Percentiles rank a stretch among this genome's conserved stretches.
phyloP scores from a whole-genome alignment of 2,888 invertebrate species.

The Crossocerus cetratus region DNA sequence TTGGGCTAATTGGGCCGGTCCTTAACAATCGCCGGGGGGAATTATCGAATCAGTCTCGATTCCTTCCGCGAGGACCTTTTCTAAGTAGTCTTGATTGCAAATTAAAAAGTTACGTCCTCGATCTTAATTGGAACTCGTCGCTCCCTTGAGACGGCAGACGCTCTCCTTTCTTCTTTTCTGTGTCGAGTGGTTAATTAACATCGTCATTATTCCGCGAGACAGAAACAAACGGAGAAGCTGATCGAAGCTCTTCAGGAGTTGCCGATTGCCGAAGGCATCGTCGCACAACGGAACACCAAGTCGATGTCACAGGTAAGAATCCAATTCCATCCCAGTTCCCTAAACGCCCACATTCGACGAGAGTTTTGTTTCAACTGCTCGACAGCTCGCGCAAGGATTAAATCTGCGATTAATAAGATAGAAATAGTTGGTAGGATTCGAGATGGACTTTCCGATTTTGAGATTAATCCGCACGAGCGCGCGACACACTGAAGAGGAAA shows the following conservation, averaged over 20 bases:
- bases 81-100: constrained; percentile 15
- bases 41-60: neutral
- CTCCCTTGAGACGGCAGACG: neutral
- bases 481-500: no score
- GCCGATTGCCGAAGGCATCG: constrained; percentile 35
- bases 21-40: neutral
- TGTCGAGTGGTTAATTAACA: neutral
- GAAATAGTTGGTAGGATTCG: no score
- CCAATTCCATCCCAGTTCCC: no score
- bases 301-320: constrained; percentile 36
- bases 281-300: neutral
- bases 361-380: no score
- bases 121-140: neutral
- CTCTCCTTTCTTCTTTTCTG: neutral
- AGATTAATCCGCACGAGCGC: no score
- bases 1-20: neutral
- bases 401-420: neutral
- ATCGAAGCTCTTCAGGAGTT: constrained; percentile 29
- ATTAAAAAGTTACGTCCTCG: constrained; percentile 17
- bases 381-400: no score
- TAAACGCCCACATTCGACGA: no score
- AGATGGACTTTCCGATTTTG: no score
- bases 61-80: constrained; percentile 1
- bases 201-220: neutral
- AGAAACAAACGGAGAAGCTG: constrained; percentile 34